Conservation (phyloP, 2,113 vertebrate genomes). For the Cichladusa arquata region DNA sequence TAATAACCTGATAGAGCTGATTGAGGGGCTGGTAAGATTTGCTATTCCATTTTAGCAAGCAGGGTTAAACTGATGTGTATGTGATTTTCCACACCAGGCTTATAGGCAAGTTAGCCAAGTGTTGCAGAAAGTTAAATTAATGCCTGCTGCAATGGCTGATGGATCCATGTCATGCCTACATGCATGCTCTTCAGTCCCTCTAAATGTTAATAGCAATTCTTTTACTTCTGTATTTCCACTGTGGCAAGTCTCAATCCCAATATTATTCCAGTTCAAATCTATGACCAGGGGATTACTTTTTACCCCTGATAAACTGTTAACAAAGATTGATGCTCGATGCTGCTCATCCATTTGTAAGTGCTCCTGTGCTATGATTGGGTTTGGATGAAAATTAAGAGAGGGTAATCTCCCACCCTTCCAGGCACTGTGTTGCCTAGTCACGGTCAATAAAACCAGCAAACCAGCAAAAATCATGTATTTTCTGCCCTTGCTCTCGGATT, state of each 20-base stretch:
- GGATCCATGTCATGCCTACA: background rate
- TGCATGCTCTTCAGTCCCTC: background rate
- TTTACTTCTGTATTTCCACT: slow-evolving; percentile 9
- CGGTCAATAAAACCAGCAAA: background rate
- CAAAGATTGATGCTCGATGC: slow-evolving; percentile 15
- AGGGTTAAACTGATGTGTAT: background rate
- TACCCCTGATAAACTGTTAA: slow-evolving; percentile 18
- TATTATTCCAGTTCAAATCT: slow-evolving; percentile 42
- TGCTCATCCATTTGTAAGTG: slow-evolving; percentile 40
- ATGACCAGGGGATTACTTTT: background rate
- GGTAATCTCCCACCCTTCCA: background rate
- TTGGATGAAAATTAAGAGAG: slow-evolving; percentile 33
- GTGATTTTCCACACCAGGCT: slow-evolving; percentile 28
- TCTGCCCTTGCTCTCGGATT: background rate
- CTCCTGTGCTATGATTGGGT: background rate
- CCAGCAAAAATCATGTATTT: background rate
- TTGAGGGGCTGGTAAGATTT: slow-evolving; percentile 9
- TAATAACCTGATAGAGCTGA: slow-evolving; percentile 20
- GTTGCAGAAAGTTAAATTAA: slow-evolving; percentile 28
- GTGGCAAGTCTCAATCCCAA: background rate
- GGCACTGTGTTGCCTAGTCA: background rate
- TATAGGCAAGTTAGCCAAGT: background rate
- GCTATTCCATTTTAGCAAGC: background rate
- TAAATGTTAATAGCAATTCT: background rate
- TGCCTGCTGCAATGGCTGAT: background rate